phyloP scores from a whole-genome alignment of 92 coral and sea anemone species.

The Epizoanthus ramosus region DNA sequence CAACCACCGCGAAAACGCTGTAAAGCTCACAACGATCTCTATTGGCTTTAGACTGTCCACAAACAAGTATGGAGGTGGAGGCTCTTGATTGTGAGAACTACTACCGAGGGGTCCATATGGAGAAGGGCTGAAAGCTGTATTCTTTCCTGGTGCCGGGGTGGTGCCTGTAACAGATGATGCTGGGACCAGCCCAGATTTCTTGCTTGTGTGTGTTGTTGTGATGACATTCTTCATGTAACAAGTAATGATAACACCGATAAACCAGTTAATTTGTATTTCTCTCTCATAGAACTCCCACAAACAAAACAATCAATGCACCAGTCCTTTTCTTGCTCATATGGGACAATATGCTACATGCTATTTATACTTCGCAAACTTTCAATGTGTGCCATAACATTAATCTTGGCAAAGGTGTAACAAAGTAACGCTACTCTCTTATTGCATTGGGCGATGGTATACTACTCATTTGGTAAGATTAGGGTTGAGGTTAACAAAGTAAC shows the following conservation, averaged over 20 bases:
- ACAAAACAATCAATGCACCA: too few species aligned
- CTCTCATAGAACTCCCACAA: too few species aligned
- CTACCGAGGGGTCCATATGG: constrained; percentile 79
- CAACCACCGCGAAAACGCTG: constrained; percentile 90
- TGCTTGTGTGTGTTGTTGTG: constrained; percentile 71
- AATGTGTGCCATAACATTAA: too few species aligned
- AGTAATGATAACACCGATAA: background rate
- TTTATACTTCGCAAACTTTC: too few species aligned
- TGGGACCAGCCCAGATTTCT: constrained; percentile 89
- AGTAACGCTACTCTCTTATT: too few species aligned
- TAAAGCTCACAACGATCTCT: constrained; percentile 86
- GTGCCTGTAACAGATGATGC: constrained; percentile 88
- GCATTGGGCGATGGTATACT: too few species aligned
- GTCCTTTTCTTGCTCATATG: too few species aligned
- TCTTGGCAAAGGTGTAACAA: too few species aligned
- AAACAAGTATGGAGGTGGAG: constrained; percentile 94
- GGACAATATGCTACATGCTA: too few species aligned
- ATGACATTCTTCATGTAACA: constrained; percentile 77
- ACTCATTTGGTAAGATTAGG: too few species aligned
- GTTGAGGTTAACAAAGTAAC: too few species aligned
- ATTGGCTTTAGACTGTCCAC: constrained; percentile 90
- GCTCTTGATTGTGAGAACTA: constrained; percentile 67
- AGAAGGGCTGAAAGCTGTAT: constrained; percentile 80
- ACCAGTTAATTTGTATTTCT: too few species aligned
- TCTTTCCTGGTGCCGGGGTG: constrained; percentile 84